phyloP scores from a whole-genome alignment of 1,140 invertebrate genomes.

The Himalopsyche phryganea region DNA sequence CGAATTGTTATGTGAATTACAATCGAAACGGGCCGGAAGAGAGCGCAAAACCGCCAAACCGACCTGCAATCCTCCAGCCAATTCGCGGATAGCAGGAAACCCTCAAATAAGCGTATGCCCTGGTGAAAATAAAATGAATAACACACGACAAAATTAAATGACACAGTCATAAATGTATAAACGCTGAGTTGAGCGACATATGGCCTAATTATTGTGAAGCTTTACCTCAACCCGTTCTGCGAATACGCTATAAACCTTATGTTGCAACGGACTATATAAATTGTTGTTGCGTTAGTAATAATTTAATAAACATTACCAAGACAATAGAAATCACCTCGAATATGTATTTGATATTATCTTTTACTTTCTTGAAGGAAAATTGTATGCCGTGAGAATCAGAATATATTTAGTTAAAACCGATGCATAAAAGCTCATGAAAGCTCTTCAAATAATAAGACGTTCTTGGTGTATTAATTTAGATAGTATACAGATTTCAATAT shows the following conservation, averaged over 20 bases:
- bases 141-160: constrained; percentile 1
- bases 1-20: too few relatives aligned
- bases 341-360: too few relatives aligned
- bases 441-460: too few relatives aligned
- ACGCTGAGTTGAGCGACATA: background rate
- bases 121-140: constrained; percentile 23
- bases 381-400: too few relatives aligned
- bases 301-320: too few relatives aligned
- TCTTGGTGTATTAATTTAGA: too few relatives aligned
- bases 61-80: constrained; percentile 2
- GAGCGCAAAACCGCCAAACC: background rate
- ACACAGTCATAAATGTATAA: background rate
- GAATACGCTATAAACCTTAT: background rate
- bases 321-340: too few relatives aligned
- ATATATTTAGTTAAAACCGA: too few relatives aligned
- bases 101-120: constrained; percentile 25
- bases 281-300: too few relatives aligned
- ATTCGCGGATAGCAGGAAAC: constrained; percentile 6
- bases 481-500: too few relatives aligned
- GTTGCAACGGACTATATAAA: background rate
- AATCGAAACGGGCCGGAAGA: background rate
- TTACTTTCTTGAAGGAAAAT: too few relatives aligned
- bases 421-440: too few relatives aligned
- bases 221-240: background rate
- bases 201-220: background rate